Base-by-base conservation (phyloP, 2,888 invertebrate genomes). In the Clistopyga incitator region DNA sequence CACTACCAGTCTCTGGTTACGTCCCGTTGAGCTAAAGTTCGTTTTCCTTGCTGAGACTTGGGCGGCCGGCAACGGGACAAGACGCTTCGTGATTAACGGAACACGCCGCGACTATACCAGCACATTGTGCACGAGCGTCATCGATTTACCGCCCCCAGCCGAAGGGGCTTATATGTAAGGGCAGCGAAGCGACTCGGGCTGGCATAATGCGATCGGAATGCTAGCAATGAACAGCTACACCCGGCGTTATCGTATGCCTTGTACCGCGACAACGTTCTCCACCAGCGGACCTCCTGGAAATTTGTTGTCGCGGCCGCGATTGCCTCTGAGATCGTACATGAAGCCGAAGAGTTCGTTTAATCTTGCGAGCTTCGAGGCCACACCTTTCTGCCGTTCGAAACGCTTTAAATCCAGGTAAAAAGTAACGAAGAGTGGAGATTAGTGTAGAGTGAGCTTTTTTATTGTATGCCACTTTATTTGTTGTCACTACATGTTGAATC, bases 1-100 rank as follows among this genome's bases (percentile, higher is more conserved):
- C 90, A 89, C 90, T 85, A 84, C 91, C 91, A 90, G 90, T 88
- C 90, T 89, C 90, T 86, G 88, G 76, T 88, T 88, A 87, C 87
- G 86, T 87, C 85, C 81, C 84, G 84, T 74, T 80, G 74, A 85
- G 77, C 86, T 83, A 81, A 87, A 88, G 87, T 90, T 90, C 89
- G 86, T 88, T 90, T 89, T 89, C 86, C 88, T 87, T 88, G 78
- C 42, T 50, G 34, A 75, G 77, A 77, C 84, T 75, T 54, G 20
- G 75, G 75, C 42, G 61, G 59, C 25, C 68, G 74, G 64, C 77
- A 52, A 80, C 81, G 67, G 79, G 81, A 80, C 82, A 77, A 67
- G 86, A 80, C 80, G 74, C 78, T 85, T 59, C 85, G 67, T 82
- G 78, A 45, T 77, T 82, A 71, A 42, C 71, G 70, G 52, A 56